Percentiles rank a stretch among this genome's conserved stretches.
phyloP scores from a whole-genome alignment of 2,888 invertebrate genomes.

The Candidula unifasciata region DNA sequence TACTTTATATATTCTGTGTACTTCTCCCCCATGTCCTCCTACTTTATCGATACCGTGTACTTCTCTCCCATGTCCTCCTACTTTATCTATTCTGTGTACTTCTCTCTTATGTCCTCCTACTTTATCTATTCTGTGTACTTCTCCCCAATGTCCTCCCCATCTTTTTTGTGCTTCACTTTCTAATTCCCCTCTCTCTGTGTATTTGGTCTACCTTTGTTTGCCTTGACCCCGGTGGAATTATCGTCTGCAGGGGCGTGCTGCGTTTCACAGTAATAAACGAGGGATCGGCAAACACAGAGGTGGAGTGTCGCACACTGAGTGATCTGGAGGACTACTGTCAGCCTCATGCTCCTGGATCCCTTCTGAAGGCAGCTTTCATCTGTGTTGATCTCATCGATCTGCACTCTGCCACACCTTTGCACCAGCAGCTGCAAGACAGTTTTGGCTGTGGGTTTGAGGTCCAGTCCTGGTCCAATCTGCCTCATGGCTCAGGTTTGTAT shows the following conservation, averaged over 20 bases:
- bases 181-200: too few species aligned
- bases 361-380: conserved; percentile 79
- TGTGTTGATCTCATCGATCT: conserved; percentile 77
- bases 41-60: too few species aligned
- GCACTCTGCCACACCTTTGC: conserved; percentile 62
- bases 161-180: not conserved
- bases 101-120: too few species aligned
- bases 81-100: too few species aligned
- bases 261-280: conserved; percentile 66
- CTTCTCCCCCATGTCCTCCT: too few species aligned
- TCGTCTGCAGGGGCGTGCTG: conserved; percentile 64
- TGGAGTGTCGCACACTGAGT: conserved; percentile 68
- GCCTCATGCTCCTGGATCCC: conserved; percentile 77
- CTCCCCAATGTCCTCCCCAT: too few species aligned
- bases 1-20: too few species aligned
- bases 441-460: conserved; percentile 79
- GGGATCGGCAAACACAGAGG: conserved; percentile 61
- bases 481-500: conserved; percentile 79
- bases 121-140: too few species aligned
- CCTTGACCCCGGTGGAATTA: not conserved
- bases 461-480: conserved; percentile 79
- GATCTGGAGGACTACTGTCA: conserved; percentile 78
- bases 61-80: too few species aligned
- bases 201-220: too few species aligned
- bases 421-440: conserved; percentile 72